These are phyloP conservation scores for Solenopsis invicta DNA, from an alignment of 1,140 invertebrate species.

Conservation along the genomic window DNA sequence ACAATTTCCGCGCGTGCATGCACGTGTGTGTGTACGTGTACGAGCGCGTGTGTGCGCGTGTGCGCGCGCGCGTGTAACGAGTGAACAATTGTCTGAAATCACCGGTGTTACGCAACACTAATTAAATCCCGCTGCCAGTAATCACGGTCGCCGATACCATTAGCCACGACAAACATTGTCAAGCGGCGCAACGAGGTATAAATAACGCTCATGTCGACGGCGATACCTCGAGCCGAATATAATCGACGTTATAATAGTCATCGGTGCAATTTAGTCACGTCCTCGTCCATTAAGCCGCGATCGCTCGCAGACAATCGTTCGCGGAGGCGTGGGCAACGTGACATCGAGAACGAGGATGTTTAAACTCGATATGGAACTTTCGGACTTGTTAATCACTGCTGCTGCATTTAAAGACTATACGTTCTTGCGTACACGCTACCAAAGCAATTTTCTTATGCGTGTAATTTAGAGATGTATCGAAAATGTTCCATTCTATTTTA, in stretches of 20 bases:
- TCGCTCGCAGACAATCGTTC: not conserved
- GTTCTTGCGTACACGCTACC: not conserved
- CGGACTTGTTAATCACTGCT: not conserved
- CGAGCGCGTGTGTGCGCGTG: not conserved
- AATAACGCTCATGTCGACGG: conserved; percentile 19
- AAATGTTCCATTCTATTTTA: not conserved
- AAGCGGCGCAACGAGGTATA: conserved; percentile 47
- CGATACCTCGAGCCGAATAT: conserved; percentile 28
- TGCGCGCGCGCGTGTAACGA: not conserved
- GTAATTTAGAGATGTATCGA: not conserved
- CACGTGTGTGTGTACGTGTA: not conserved
- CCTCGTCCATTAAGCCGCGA: conserved; percentile 21
- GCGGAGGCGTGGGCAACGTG: not conserved
- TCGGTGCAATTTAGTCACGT: conserved; percentile 11
- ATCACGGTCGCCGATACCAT: conserved; percentile 25
- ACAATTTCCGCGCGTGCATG: conserved; percentile 49
- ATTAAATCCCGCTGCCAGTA: conserved; percentile 47
- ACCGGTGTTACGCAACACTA: conserved; percentile 49
- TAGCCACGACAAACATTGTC: conserved; percentile 51
- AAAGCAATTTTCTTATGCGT: not conserved
- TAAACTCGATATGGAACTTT: not conserved
- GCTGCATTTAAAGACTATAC: not conserved
- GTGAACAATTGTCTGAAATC: conserved; percentile 61
- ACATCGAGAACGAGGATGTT: not conserved
- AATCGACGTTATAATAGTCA: conserved; percentile 15